A percentile compares a stretch with the other conserved stretches of the same genome.
These are phyloP conservation scores for Pollachius pollachius DNA, from an alignment of 2,113 vertebrate species.

Conservation along the genomic window DNA sequence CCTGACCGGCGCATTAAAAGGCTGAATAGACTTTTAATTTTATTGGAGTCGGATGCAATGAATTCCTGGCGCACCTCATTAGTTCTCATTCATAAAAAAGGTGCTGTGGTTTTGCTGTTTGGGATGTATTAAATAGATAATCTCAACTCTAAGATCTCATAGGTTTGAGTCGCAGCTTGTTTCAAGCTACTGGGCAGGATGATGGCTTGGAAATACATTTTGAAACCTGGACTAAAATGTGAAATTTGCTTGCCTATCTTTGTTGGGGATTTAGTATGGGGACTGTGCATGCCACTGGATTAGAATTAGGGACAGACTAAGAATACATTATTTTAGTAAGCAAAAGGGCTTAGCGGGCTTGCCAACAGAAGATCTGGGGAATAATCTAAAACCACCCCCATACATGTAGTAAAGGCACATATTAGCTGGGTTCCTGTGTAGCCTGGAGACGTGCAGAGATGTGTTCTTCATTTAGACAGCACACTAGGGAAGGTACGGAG, in stretches of 20 bases:
- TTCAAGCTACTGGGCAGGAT: no score
- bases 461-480: no score
- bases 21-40: neutral
- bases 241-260: no score
- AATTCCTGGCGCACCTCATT: neutral
- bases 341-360: conserved; percentile 6
- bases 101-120: neutral
- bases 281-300: neutral
- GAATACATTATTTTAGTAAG: conserved; percentile 4
- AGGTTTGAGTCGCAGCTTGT: no score
- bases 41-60: neutral
- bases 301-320: conserved; percentile 5
- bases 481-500: no score
- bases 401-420: neutral
- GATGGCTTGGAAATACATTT: no score
- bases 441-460: no score
- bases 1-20: conserved; percentile 1
- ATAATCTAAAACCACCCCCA: conserved; percentile 17
- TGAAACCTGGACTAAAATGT: no score
- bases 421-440: neutral
- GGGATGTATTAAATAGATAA: neutral
- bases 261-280: neutral
- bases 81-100: neutral
- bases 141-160: no score
- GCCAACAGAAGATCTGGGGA: conserved; percentile 21